phyloP scores from a whole-genome alignment of 2,113 vertebrate species.

The Circaetus gallicus region DNA sequence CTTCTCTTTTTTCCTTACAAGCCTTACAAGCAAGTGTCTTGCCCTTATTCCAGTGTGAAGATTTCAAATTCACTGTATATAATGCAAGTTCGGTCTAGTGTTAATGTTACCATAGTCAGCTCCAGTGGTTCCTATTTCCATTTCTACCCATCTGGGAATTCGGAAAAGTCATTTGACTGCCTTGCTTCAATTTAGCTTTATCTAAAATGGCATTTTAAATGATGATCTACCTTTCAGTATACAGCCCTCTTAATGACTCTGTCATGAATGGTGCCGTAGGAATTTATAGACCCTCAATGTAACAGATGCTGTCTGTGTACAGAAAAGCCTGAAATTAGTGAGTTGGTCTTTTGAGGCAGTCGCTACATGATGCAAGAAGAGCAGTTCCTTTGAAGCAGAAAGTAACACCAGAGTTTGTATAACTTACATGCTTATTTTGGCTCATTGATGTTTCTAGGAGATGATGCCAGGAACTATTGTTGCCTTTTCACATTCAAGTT shows the following conservation, averaged over 20 bases:
- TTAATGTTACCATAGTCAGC: neutral
- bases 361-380: neutral
- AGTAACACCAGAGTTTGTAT: neutral
- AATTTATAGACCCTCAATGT: neutral
- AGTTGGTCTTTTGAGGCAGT: neutral
- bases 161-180: neutral
- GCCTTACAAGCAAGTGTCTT: neutral
- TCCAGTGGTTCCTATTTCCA: neutral
- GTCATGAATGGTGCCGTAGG: neutral
- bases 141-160: neutral
- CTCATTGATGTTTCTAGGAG: neutral
- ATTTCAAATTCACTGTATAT: neutral
- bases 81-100: neutral
- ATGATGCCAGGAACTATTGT: neutral
- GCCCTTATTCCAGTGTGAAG: neutral
- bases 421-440: neutral
- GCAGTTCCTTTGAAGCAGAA: neutral
- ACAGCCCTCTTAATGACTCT: neutral
- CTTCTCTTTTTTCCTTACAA: neutral
- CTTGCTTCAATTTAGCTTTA: neutral
- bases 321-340: neutral
- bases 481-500: neutral
- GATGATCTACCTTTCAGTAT: neutral
- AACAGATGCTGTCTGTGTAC: neutral
- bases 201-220: neutral